Conservation (phyloP, 2,797 vertebrate genomes). For the Epinephelus awoara region DNA sequence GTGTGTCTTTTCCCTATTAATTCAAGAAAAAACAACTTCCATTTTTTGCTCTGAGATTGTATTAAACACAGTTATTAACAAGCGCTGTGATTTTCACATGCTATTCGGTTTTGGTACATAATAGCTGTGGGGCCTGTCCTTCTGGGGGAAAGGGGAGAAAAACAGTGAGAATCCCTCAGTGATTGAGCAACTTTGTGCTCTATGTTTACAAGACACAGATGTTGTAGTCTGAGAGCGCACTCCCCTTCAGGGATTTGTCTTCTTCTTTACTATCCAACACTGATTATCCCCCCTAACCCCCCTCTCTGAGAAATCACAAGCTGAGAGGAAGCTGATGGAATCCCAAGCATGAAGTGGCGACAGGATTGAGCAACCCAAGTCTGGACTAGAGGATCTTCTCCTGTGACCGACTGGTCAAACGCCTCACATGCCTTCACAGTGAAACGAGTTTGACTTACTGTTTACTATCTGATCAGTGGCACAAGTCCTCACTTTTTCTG, state of each 20-base stretch:
- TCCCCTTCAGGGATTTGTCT: slow-evolving; percentile 65
- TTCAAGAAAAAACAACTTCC: background rate
- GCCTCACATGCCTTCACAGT: slow-evolving; percentile 59
- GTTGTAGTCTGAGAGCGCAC: slow-evolving; percentile 65
- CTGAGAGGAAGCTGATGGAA: slow-evolving; percentile 83
- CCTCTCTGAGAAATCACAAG: slow-evolving; percentile 68
- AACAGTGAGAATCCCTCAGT: slow-evolving; percentile 44
- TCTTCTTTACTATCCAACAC: slow-evolving; percentile 67
- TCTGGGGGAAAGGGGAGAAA: background rate
- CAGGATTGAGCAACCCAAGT: slow-evolving; percentile 80
- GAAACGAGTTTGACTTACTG: slow-evolving; percentile 65
- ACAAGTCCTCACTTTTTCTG: slow-evolving; percentile 26
- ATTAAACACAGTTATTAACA: background rate
- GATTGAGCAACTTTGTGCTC: slow-evolving; percentile 68
- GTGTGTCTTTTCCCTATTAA: background rate
- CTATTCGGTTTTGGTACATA: background rate
- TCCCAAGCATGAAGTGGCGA: slow-evolving; percentile 84
- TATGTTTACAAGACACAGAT: slow-evolving; percentile 77
- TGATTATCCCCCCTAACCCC: slow-evolving; percentile 64
- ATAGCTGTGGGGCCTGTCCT: background rate
- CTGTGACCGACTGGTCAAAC: slow-evolving; percentile 44
- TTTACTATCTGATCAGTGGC: slow-evolving; percentile 30
- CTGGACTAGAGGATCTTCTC: slow-evolving; percentile 73
- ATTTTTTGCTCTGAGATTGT: background rate
- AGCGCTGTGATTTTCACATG: background rate